These are phyloP conservation scores for Cepphus grylle DNA, from an alignment of 2,113 vertebrate genomes.

Conservation along the genomic window DNA sequence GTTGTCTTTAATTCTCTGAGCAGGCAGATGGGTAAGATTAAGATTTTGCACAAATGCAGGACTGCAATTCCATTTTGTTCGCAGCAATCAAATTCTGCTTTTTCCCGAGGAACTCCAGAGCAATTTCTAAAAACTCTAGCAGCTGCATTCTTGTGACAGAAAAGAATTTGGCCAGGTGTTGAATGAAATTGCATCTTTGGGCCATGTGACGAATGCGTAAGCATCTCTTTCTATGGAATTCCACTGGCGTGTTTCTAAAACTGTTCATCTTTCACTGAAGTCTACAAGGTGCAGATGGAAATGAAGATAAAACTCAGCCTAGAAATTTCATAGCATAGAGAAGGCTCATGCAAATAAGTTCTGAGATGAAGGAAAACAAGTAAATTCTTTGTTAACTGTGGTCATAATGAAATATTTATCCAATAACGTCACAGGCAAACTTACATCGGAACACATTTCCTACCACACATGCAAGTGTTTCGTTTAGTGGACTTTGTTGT, in stretches of 20 bases:
- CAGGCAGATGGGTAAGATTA: background rate
- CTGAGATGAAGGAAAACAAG: background rate
- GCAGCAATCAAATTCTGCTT: background rate
- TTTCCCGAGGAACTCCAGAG: background rate
- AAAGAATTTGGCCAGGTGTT: background rate
- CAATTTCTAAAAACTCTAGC: background rate
- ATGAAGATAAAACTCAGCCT: background rate
- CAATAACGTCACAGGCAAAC: background rate
- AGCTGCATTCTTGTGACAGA: background rate
- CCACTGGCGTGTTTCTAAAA: background rate
- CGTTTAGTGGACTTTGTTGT: constrained; percentile 10
- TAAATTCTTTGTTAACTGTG: background rate
- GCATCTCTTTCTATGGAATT: background rate
- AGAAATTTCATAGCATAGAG: background rate
- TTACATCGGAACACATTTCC: constrained; percentile 17
- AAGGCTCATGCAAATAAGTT: background rate
- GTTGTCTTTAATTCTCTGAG: background rate
- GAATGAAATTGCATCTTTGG: background rate
- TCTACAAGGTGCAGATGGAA: background rate
- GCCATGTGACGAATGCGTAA: background rate
- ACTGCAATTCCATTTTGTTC: background rate
- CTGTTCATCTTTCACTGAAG: background rate
- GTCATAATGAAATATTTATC: constrained; percentile 66
- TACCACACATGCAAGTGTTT: background rate
- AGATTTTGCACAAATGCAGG: background rate